phyloP scores from a whole-genome alignment of 2,888 invertebrate genomes.

The Mythimna lalbum region DNA sequence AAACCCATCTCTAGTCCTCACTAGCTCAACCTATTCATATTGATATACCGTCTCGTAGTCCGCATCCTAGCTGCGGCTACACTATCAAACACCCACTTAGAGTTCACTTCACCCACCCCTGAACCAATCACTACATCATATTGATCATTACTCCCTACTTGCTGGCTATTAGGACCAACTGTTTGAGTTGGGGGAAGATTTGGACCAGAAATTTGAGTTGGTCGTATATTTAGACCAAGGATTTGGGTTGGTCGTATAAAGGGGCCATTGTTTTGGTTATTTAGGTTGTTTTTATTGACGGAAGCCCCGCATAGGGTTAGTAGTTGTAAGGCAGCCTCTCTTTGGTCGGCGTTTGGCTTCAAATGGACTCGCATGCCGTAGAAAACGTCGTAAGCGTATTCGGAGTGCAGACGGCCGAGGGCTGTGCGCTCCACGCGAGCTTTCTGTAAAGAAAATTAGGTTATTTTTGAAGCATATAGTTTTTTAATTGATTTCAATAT shows the following conservation, averaged over 20 bases:
- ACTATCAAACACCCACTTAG: conserved; percentile 86
- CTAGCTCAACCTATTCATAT: conserved; percentile 52
- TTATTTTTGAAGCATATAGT: background rate
- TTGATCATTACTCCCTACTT: conserved; percentile 8
- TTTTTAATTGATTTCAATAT: background rate
- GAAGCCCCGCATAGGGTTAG: conserved; percentile 80
- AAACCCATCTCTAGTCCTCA: no score
- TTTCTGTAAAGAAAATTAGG: conserved; percentile 72
- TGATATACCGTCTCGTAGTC: conserved; percentile 76
- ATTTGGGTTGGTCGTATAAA: conserved; percentile 19
- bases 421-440: conserved; percentile 82
- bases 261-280: conserved; percentile 40
- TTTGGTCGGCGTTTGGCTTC: conserved; percentile 71
- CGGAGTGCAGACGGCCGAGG: conserved; percentile 70
- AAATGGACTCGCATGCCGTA: conserved; percentile 77
- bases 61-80: conserved; percentile 80
- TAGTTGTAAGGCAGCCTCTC: conserved; percentile 73
- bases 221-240: conserved; percentile 10
- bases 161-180: conserved; percentile 21
- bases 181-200: conserved; percentile 10
- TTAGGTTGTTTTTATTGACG: conserved; percentile 54
- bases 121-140: conserved; percentile 76
- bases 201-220: conserved; percentile 29
- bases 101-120: conserved; percentile 72
- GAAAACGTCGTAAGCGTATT: conserved; percentile 84